Evolutionary conservation across 2,113 vertebrate species (phyloP).

Genomic region (Antigone vipio): DNA sequence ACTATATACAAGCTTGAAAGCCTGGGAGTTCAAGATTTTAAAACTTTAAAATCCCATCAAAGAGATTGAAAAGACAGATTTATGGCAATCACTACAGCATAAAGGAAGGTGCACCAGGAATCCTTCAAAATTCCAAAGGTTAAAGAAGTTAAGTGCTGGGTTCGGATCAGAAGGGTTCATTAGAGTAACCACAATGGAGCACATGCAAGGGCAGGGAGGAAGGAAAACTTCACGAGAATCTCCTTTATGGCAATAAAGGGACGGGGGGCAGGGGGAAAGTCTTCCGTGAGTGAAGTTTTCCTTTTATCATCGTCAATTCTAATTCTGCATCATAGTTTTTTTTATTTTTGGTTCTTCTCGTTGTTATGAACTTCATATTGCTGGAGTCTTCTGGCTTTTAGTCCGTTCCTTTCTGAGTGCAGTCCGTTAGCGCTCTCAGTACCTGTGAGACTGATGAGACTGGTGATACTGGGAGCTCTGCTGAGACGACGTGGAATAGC

Average conservation of each 20-base stretch:
- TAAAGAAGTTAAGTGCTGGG: conserved; percentile 81
- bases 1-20: conserved; percentile 80
- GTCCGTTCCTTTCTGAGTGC: conserved; percentile 39
- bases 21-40: conserved; percentile 76
- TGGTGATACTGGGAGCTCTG: conserved; percentile 92
- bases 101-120: conserved; percentile 85
- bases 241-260: conserved; percentile 67
- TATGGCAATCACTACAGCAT: conserved; percentile 81
- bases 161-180: conserved; percentile 74
- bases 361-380: conserved; percentile 74
- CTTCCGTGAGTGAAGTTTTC: conserved; percentile 58
- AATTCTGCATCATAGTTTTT: conserved; percentile 45
- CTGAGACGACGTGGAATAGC: conserved; percentile 93
- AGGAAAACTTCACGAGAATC: conserved; percentile 70
- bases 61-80: conserved; percentile 76
- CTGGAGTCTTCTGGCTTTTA: conserved; percentile 69
- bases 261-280: neutral
- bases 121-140: conserved; percentile 79
- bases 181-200: conserved; percentile 73
- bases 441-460: conserved; percentile 91
- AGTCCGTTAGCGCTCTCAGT: conserved; percentile 76
- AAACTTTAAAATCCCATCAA: conserved; percentile 80
- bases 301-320: conserved; percentile 27
- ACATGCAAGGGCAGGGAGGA: conserved; percentile 68
- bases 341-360: conserved; percentile 79